These are phyloP conservation scores for Scolopax mira DNA, from an alignment of 2,113 vertebrate species.

Conservation along the genomic window DNA sequence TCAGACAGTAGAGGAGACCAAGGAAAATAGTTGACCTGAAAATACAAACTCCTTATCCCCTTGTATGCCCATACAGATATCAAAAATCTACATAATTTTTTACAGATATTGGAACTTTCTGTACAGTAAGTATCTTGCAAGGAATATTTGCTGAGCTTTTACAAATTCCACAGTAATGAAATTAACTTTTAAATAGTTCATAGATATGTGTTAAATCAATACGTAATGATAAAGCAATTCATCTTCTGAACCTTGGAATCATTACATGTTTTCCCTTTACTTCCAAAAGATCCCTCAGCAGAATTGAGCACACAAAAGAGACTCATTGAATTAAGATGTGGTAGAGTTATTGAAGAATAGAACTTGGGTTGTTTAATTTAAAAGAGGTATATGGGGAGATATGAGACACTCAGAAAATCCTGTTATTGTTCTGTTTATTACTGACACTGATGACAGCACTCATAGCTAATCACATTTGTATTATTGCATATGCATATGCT, in stretches of 20 bases:
- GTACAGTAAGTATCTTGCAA: not conserved
- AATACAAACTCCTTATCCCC: not conserved
- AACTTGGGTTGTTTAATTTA: fast-evolving
- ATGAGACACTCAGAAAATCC: not conserved
- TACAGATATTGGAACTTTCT: not conserved
- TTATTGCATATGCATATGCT: not conserved
- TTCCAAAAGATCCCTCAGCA: not conserved
- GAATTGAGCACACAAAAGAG: not conserved
- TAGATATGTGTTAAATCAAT: not conserved
- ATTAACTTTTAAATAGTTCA: not conserved
- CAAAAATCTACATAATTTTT: not conserved
- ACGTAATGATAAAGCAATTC: not conserved
- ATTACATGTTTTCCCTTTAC: not conserved
- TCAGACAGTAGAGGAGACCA: not conserved
- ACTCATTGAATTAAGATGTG: not conserved
- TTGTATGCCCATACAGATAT: not conserved
- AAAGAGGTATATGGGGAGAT: not conserved
- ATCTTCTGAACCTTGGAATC: not conserved
- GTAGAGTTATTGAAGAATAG: not conserved
- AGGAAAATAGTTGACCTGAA: not conserved
- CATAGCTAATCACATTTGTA: not conserved
- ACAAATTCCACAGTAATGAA: not conserved
- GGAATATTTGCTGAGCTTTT: not conserved
- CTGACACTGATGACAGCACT: not conserved
- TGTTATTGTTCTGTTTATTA: not conserved